phyloP scores from a whole-genome alignment of 64 coral and sea anemone genomes.

The Porites lutea region DNA sequence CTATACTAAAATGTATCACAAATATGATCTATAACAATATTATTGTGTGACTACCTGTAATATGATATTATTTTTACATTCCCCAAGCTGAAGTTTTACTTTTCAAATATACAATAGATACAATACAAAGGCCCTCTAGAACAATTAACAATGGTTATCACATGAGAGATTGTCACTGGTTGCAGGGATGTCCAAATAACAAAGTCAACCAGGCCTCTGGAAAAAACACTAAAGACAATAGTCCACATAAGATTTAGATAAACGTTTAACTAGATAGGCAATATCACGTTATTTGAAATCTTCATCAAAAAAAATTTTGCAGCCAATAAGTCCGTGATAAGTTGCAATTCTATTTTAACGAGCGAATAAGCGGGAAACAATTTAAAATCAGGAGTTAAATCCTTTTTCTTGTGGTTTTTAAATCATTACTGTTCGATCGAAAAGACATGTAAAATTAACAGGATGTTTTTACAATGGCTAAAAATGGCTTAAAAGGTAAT shows the following conservation, averaged over 20 bases:
- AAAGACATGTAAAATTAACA: constrained; percentile 19
- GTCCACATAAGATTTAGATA: not conserved
- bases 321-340: constrained; percentile 9
- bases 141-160: constrained; percentile 37
- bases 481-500: constrained; percentile 9
- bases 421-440: not conserved
- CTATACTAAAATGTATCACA: not conserved
- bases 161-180: constrained; percentile 15
- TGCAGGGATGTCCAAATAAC: constrained; percentile 21
- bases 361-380: not conserved
- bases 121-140: constrained; percentile 23
- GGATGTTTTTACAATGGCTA: not conserved
- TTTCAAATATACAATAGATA: not conserved
- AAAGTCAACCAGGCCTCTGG: constrained; percentile 30
- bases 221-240: constrained; percentile 25
- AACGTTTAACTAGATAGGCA: not conserved
- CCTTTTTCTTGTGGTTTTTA: not conserved
- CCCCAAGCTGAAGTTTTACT: not conserved
- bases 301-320: not conserved
- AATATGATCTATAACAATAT: not conserved
- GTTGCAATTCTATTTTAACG: not conserved
- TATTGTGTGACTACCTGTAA: not conserved
- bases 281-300: constrained; percentile 5
- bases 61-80: not conserved
- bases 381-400: not conserved